These are phyloP conservation scores for Rhegmatorhina hoffmannsi DNA, from an alignment of 2,113 vertebrate species.

Conservation along the genomic window DNA sequence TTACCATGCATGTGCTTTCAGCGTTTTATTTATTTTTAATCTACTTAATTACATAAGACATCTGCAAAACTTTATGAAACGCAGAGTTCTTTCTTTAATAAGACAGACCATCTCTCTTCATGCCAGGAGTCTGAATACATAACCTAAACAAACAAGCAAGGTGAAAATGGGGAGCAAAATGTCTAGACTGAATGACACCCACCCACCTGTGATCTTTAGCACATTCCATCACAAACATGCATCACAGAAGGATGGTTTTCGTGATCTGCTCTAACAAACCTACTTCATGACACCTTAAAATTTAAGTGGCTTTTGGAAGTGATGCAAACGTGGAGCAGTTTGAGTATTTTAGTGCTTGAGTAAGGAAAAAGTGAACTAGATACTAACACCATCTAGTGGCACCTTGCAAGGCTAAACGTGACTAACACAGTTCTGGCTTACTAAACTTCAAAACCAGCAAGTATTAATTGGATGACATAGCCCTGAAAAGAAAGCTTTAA, in stretches of 20 bases:
- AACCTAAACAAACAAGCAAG: neutral
- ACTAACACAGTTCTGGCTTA: neutral
- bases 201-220: neutral
- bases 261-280: neutral
- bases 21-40: neutral
- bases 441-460: neutral
- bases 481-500: neutral
- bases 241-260: neutral
- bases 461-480: neutral
- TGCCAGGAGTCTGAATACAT: neutral
- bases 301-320: neutral
- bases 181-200: neutral
- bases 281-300: neutral
- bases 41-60: neutral
- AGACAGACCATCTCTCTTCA: neutral
- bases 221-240: neutral
- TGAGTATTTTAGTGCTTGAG: neutral
- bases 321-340: neutral
- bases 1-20: neutral
- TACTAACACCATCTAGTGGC: slow-evolving; percentile 69
- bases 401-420: slow-evolving; percentile 8
- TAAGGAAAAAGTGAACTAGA: slow-evolving; percentile 29
- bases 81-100: neutral
- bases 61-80: neutral
- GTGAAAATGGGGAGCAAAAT: neutral